Evolutionary conservation across 2,888 invertebrate genomes (phyloP), one percentile per base, ranked within the genome.

Genomic region (Pachymerium ferrugineum): DNA sequence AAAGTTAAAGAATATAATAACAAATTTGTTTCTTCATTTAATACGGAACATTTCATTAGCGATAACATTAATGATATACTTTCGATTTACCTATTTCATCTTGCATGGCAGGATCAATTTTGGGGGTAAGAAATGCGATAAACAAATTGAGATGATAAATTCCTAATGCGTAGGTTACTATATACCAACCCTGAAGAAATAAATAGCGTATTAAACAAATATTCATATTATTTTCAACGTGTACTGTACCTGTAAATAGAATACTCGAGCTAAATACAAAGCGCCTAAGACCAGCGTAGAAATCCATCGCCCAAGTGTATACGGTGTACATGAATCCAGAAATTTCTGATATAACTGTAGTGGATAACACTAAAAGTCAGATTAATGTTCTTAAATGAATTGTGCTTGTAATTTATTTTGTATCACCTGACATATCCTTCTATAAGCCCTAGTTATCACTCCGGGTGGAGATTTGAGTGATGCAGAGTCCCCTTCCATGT

Each of bases 131-230:
- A 88, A 99, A 99, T 85, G 97, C 97, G 86, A 99, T 97, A 86
- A 99, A 97, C 83, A 99, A 87, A 86, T 99, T 99, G 83, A 99
- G 88, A 84, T 99, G 94, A 85, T 98, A 99, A 82, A 99, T 99
- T 79, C 98, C 98, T 83, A 99, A 86, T 31, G 97, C 99, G 85
- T 99, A 99, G 79, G 97, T 97, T 76, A 99, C 90, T 80, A 99
- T 99, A 84, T 99, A 99, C 97, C 98, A 99, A 78, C 99, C 99
- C 93, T 99, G 86, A 77, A 89, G 87, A 77, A 77, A 75, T 73
- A 38, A 16, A 42, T 6, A 35, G 19, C 69, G 4, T 28, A 73
- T 25, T 25, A 30, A 22, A n/a, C 22, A 28, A 29, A 22, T 16
- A 71, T 38, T 29, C 38, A 75, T 75, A 77, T 77, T 75, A 74